Evolutionary conservation across 2,113 vertebrate genomes (phyloP).

Genomic region (Myodes glareolus): DNA sequence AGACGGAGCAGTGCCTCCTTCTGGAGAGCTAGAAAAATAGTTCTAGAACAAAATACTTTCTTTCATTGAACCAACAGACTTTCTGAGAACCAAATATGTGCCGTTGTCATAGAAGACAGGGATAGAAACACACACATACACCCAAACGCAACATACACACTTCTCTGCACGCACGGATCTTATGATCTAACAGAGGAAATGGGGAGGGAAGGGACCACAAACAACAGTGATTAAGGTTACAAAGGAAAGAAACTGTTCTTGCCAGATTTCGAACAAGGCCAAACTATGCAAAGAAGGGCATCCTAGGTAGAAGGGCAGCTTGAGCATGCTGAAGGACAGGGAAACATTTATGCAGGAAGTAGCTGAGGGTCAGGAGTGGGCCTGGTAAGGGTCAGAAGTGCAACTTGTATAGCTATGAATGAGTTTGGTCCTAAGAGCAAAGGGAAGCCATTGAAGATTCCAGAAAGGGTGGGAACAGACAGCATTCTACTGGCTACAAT

Average conservation of each 20-base stretch:
- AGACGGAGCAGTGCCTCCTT: constrained; percentile 21
- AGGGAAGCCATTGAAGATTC: constrained; percentile 15
- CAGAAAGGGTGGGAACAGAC: neutral
- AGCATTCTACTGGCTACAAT: neutral
- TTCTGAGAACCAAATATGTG: neutral
- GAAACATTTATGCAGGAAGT: neutral
- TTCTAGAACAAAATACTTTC: constrained; percentile 54
- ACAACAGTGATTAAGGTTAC: neutral
- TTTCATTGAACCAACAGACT: constrained; percentile 49
- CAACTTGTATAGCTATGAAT: neutral
- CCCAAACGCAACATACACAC: neutral
- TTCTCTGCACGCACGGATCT: neutral
- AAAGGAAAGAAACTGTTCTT: constrained; percentile 20
- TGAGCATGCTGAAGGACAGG: neutral
- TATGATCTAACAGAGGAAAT: neutral
- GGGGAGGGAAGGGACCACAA: neutral
- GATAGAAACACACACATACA: neutral
- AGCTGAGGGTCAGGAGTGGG: neutral
- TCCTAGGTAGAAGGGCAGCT: neutral
- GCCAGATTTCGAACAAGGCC: neutral
- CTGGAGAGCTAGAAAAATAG: constrained; percentile 32
- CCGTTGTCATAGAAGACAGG: neutral
- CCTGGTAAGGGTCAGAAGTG: neutral
- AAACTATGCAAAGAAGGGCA: neutral
- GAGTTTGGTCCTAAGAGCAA: neutral